Conservation (phyloP, 2,113 vertebrate species). For the Saccopteryx bilineata region DNA sequence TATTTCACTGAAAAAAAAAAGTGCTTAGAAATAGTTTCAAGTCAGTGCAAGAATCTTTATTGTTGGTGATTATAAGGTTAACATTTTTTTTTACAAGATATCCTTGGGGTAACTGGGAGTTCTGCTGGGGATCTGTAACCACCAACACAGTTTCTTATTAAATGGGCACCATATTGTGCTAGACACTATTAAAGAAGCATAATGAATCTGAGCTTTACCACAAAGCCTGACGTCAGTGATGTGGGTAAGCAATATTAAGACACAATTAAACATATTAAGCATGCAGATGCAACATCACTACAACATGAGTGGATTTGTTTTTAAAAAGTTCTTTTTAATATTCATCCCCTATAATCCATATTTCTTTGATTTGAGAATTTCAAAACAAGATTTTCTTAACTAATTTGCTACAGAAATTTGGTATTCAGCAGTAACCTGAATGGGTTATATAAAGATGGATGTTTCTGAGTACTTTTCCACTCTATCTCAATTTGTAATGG, state of each 20-base stretch:
- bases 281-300: conserved; percentile 9
- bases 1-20: neutral
- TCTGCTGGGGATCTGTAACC: neutral
- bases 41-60: neutral
- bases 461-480: neutral
- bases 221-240: conserved; percentile 50
- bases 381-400: conserved; percentile 50
- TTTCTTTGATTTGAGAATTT: conserved; percentile 63
- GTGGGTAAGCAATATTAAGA: conserved; percentile 50
- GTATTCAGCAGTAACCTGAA: conserved; percentile 21
- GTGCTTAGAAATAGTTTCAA: neutral
- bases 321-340: conserved; percentile 51
- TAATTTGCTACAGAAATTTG: conserved; percentile 23
- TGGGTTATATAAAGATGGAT: conserved; percentile 21
- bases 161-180: neutral
- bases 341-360: conserved; percentile 22
- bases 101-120: conserved; percentile 23
- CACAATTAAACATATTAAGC: conserved; percentile 42
- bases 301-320: conserved; percentile 36
- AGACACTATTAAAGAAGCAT: neutral
- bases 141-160: conserved; percentile 62
- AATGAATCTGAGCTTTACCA: conserved; percentile 53
- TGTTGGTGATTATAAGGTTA: neutral
- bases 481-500: conserved; percentile 11
- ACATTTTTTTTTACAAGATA: neutral